Evolutionary conservation across 1,140 invertebrate species (phyloP).

Genomic region (Pseudomyrmex dendroicus): DNA sequence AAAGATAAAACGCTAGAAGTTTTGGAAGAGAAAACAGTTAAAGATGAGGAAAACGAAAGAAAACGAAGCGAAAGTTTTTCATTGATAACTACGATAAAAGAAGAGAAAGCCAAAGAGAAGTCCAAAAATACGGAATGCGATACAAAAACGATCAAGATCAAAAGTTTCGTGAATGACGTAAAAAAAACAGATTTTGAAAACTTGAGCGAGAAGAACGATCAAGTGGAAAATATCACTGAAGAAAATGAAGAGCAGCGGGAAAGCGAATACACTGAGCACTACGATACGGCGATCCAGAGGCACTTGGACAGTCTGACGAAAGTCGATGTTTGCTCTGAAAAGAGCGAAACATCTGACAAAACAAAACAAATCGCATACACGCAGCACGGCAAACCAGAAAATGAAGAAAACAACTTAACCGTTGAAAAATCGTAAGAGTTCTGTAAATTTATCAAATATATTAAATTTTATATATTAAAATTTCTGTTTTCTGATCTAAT

Average conservation of each 20-base stretch:
- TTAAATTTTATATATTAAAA: neutral
- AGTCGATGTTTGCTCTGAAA: constrained; percentile 27
- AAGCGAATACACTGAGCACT: constrained; percentile 88
- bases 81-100: neutral
- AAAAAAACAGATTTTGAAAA: constrained; percentile 27
- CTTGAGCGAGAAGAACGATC: constrained; percentile 59
- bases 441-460: constrained; percentile 8
- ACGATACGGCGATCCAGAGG: constrained; percentile 86
- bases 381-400: constrained; percentile 22
- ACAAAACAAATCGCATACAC: neutral
- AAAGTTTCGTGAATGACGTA: constrained; percentile 2
- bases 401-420: neutral
- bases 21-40: neutral
- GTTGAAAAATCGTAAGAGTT: neutral
- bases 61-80: constrained; percentile 3
- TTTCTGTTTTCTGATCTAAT: neutral
- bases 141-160: neutral
- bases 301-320: constrained; percentile 85
- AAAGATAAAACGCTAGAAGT: neutral
- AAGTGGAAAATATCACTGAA: constrained; percentile 5
- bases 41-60: neutral
- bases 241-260: constrained; percentile 84
- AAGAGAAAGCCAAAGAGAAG: constrained; percentile 10
- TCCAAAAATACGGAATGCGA: constrained; percentile 3
- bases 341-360: neutral